phyloP scores from a whole-genome alignment of 2,888 invertebrate species.

The Yponomeuta cagnagella region DNA sequence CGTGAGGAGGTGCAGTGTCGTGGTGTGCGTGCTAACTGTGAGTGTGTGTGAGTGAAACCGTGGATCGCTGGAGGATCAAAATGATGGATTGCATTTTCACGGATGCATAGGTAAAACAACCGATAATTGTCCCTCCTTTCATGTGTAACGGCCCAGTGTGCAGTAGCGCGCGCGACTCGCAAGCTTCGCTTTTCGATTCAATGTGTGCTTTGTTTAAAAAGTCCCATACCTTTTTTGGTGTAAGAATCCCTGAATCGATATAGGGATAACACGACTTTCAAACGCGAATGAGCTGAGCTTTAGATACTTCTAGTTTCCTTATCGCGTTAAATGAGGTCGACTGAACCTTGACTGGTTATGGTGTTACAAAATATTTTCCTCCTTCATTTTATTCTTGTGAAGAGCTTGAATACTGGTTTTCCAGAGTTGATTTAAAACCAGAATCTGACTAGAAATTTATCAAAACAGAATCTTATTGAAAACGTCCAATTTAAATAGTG shows the following conservation, averaged over 20 bases:
- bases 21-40: conserved; percentile 54
- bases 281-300: conserved; percentile 33
- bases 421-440: not conserved
- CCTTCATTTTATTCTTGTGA: conserved; percentile 36
- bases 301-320: conserved; percentile 42
- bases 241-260: conserved; percentile 51
- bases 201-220: conserved; percentile 47
- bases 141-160: conserved; percentile 37
- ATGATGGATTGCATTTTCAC: conserved; percentile 72
- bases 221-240: conserved; percentile 33
- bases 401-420: not conserved
- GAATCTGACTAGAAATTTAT: not conserved
- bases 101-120: conserved; percentile 70
- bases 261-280: conserved; percentile 39
- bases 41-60: conserved; percentile 46
- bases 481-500: not conserved
- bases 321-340: conserved; percentile 40
- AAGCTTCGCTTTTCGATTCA: conserved; percentile 23
- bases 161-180: conserved; percentile 20
- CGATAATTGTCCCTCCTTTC: conserved; percentile 40
- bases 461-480: not conserved
- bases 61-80: conserved; percentile 12
- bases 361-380: conserved; percentile 49
- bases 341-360: conserved; percentile 45
- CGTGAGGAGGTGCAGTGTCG: conserved; percentile 67